These are phyloP conservation scores for Dastarcus helophoroides DNA, from an alignment of 2,888 invertebrate species.

Conservation along the genomic window DNA sequence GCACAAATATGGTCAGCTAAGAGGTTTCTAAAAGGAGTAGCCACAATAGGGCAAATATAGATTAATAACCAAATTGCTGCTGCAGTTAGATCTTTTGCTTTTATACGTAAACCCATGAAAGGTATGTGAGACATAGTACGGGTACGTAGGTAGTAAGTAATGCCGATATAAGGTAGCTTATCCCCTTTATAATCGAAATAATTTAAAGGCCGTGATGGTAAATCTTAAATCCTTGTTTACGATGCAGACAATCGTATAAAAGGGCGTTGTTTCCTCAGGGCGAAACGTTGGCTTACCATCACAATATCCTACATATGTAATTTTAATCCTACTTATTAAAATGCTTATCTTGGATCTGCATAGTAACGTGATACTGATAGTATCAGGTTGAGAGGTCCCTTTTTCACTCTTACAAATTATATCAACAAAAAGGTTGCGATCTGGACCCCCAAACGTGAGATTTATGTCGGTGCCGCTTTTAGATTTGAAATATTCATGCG, in stretches of 20 bases:
- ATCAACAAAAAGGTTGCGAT: conserved; percentile 18
- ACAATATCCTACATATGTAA: conserved; percentile 36
- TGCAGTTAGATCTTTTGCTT: too few species aligned
- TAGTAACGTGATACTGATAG: conserved; percentile 36
- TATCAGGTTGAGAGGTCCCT: conserved; percentile 26
- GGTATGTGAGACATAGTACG: too few species aligned
- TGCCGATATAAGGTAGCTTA: conserved; percentile 8
- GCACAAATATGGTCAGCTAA: too few species aligned
- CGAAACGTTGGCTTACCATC: conserved; percentile 11
- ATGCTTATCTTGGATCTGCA: conserved; percentile 34
- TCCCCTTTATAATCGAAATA: conserved; percentile 9
- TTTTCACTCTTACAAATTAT: conserved; percentile 25
- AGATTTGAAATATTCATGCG: too few species aligned
- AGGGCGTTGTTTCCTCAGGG: conserved; percentile 7
- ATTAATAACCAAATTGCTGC: too few species aligned
- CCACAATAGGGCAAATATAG: too few species aligned
- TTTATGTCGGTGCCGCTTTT: too few species aligned
- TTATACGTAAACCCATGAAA: too few species aligned
- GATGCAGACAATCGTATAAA: conserved; percentile 4
- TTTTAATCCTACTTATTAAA: conserved; percentile 38
- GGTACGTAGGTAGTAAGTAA: too few species aligned
- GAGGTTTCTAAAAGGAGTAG: too few species aligned
- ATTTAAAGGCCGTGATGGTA: conserved; percentile 8
- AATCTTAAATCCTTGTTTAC: conserved; percentile 1
- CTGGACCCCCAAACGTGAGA: conserved; percentile 17